Evolutionary conservation across 2,888 invertebrate species (phyloP).

Genomic region (Gortyna flavago): DNA sequence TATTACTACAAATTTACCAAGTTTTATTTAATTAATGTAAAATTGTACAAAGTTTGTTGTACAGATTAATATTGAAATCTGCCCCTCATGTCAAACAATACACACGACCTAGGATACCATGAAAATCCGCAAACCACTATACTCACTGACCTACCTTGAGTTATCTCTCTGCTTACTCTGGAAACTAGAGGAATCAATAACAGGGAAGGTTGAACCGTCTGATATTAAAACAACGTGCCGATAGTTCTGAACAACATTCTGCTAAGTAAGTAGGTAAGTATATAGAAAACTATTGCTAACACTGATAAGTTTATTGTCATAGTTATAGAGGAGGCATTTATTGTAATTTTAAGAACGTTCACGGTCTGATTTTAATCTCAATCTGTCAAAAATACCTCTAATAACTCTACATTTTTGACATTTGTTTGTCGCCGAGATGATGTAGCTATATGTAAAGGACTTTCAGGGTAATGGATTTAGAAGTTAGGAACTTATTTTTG

Average conservation of each 20-base stretch:
- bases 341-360: no score
- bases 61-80: not conserved
- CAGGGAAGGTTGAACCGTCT: constrained; percentile 18
- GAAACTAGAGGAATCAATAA: constrained; percentile 33
- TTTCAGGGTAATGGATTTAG: not conserved
- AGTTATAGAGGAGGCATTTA: not conserved
- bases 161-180: not conserved
- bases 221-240: constrained; percentile 23
- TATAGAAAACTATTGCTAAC: constrained; percentile 21
- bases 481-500: not conserved
- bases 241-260: constrained; percentile 22
- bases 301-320: constrained; percentile 2
- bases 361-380: no score
- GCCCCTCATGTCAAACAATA: not conserved
- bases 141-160: constrained; percentile 1
- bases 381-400: no score
- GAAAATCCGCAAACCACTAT: not conserved
- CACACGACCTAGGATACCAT: not conserved
- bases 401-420: no score
- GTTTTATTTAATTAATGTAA: no score
- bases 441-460: not conserved
- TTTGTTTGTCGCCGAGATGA: no score
- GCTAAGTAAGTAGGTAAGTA: constrained; percentile 27
- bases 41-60: not conserved
- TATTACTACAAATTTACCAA: no score